phyloP scores from a whole-genome alignment of 2,797 vertebrate species.

The Alca torda region DNA sequence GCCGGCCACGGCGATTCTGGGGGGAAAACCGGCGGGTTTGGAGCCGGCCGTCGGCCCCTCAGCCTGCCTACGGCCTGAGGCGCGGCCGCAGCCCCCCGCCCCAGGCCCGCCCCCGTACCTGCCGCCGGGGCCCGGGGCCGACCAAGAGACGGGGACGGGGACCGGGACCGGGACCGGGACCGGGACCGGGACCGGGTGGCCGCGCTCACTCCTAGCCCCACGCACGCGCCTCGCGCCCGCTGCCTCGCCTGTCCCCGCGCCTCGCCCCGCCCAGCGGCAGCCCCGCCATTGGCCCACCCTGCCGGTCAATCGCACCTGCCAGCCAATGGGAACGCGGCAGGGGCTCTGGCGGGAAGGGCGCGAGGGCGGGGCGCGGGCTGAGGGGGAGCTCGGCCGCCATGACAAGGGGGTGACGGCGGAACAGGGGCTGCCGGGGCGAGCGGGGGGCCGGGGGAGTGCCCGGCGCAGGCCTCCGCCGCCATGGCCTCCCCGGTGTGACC shows the following conservation, averaged over 20 bases:
- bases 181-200: no score
- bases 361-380: not conserved
- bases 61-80: no score
- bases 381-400: not conserved
- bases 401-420: no score
- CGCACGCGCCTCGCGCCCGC: not conserved
- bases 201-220: not conserved
- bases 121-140: not conserved
- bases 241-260: not conserved
- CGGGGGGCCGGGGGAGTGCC: no score
- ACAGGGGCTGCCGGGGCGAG: not conserved
- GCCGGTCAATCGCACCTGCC: not conserved
- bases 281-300: not conserved
- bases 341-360: not conserved
- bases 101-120: not conserved
- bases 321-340: not conserved
- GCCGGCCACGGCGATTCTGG: no score
- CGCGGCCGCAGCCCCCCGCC: not conserved
- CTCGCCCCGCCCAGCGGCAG: not conserved
- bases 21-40: rapidly evolving
- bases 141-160: no score
- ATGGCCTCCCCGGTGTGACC: not conserved
- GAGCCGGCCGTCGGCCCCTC: not conserved
- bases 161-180: no score
- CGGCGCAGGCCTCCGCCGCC: not conserved